A percentile compares a stretch with the other conserved stretches of the same genome.
Evolutionary conservation across 2,113 vertebrate genomes (phyloP).

Genomic region (Ciconia stormi): DNA sequence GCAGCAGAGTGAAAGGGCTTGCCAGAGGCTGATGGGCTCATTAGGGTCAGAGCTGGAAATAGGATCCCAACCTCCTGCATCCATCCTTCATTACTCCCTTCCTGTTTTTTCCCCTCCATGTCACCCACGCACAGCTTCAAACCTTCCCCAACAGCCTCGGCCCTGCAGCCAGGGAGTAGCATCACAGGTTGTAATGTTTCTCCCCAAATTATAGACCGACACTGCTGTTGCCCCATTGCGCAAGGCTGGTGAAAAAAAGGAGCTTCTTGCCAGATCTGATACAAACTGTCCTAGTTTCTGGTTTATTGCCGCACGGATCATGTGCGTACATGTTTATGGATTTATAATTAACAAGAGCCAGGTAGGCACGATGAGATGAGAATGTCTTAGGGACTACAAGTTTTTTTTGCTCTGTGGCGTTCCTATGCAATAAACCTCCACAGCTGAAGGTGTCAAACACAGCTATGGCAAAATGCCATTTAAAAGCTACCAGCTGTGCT

Average conservation of each 20-base stretch:
- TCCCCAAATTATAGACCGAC: not conserved
- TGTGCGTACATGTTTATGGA: constrained; percentile 32
- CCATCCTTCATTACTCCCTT: not conserved
- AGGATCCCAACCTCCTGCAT: not conserved
- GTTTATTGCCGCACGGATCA: not conserved
- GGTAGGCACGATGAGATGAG: not conserved
- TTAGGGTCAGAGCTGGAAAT: not conserved
- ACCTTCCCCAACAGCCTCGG: not conserved
- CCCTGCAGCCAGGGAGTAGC: not conserved
- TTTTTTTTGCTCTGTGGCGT: not conserved
- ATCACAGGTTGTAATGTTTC: not conserved
- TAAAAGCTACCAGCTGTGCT: not conserved
- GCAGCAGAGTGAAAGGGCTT: not conserved
- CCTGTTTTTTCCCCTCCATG: not conserved
- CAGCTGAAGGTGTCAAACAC: not conserved
- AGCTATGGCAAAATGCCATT: not conserved
- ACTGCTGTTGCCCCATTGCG: not conserved
- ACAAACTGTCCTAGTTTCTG: constrained; percentile 59
- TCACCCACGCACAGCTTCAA: not conserved
- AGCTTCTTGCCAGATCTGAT: constrained; percentile 60
- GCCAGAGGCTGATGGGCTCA: not conserved
- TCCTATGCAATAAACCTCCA: not conserved
- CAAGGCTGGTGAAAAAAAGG: not conserved
- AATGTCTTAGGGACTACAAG: not conserved
- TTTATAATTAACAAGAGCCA: constrained; percentile 17